A percentile compares a stretch with the other conserved stretches of the same genome.
Conservation (phyloP, 2,797 vertebrate genomes). For the Poeciliopsis infans region DNA sequence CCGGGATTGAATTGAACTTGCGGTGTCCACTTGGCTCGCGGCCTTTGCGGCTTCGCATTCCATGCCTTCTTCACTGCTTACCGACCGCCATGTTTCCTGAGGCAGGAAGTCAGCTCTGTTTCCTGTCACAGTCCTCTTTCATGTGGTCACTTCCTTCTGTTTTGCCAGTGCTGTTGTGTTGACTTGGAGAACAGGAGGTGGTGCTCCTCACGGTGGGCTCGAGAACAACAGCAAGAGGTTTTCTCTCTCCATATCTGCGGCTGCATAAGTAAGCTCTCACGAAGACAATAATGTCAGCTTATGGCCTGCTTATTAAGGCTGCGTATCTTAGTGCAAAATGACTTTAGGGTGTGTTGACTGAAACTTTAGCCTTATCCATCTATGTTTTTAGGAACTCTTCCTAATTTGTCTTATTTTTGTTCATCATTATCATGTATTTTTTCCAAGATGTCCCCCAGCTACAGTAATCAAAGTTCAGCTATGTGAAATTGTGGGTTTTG, state of each 20-base stretch:
- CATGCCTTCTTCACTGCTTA: slow-evolving; percentile 70
- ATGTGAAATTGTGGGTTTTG: slow-evolving; percentile 70
- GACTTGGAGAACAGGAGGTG: slow-evolving; percentile 52
- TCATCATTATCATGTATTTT: slow-evolving; percentile 37
- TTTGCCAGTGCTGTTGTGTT: slow-evolving; percentile 68
- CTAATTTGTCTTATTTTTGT: slow-evolving; percentile 5
- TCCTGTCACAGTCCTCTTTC: slow-evolving; percentile 83
- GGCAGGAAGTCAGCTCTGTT: slow-evolving; percentile 82
- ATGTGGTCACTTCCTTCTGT: slow-evolving; percentile 86
- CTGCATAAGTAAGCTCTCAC: slow-evolving; percentile 4
- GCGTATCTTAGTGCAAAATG: not conserved
- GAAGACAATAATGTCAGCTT: slow-evolving; percentile 7
- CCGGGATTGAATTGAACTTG: slow-evolving; percentile 24
- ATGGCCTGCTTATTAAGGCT: slow-evolving; percentile 1
- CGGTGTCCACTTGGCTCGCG: slow-evolving; percentile 58
- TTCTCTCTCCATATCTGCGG: slow-evolving; percentile 12
- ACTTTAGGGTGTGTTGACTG: not conserved
- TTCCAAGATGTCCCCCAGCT: slow-evolving; percentile 40
- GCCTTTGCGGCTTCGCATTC: slow-evolving; percentile 71
- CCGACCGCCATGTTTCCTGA: slow-evolving; percentile 78
- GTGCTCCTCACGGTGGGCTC: slow-evolving; percentile 41
- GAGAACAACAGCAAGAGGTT: slow-evolving; percentile 6
- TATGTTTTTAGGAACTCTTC: not conserved
- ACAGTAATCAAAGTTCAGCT: slow-evolving; percentile 54
- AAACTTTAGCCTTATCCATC: not conserved